These are phyloP conservation scores for roundworm (Caenorhabditis elegans) DNA, from an alignment of 1,140 invertebrate genomes.

Conservation along the genomic window DNA sequence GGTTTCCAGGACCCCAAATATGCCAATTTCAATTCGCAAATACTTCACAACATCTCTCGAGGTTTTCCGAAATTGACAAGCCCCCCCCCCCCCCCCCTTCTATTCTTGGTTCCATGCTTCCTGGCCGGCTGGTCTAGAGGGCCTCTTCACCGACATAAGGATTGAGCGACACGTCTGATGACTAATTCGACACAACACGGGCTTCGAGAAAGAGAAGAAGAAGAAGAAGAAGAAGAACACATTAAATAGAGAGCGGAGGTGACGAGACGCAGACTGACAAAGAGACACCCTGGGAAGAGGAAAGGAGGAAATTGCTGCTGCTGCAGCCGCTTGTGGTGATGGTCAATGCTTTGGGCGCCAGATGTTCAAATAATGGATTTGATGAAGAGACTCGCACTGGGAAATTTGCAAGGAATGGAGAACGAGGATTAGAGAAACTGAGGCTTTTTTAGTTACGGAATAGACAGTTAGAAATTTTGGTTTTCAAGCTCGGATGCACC, in stretches of 20 bases:
- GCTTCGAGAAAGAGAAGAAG: not conserved
- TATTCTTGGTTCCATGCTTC: not conserved
- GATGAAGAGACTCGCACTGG: too few relatives aligned
- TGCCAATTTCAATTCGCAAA: too few relatives aligned
- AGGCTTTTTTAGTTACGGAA: too few relatives aligned
- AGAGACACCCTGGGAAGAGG: not conserved
- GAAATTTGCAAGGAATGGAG: not conserved
- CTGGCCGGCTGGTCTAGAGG: not conserved
- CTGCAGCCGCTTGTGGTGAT: too few relatives aligned
- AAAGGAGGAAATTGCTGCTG: not conserved
- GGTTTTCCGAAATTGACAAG: not conserved
- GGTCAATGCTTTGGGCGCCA: not conserved
- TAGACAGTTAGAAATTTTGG: too few relatives aligned
- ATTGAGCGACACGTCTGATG: not conserved
- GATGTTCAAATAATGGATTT: not conserved
- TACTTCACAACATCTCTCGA: too few relatives aligned
- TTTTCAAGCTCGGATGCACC: too few relatives aligned
- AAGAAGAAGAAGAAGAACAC: not conserved
- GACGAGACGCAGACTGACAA: not conserved
- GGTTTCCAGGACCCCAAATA: too few relatives aligned
- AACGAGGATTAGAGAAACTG: too few relatives aligned
- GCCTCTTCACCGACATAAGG: not conserved
- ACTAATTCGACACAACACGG: slow-evolving; percentile 27
- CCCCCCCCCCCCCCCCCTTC: not conserved
- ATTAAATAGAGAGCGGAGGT: not conserved